Percentiles rank a stretch among this genome's conserved stretches.
Evolutionary conservation across 2,888 invertebrate species (phyloP).

Genomic region (Sinodicranocentrus sp.): DNA sequence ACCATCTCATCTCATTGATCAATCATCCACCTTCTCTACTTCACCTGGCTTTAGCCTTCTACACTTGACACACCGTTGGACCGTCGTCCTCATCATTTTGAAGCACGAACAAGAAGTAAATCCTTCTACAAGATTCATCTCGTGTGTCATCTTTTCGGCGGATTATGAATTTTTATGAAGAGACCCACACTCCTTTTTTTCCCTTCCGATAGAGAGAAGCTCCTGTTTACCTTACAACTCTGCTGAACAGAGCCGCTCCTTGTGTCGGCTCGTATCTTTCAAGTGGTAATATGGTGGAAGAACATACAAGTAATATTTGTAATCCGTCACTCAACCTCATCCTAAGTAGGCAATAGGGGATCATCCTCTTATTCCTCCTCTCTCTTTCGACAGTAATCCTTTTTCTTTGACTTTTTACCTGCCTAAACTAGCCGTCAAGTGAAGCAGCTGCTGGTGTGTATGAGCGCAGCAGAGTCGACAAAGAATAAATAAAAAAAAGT

Average conservation of each 20-base stretch:
- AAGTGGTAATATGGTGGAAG: too few species aligned
- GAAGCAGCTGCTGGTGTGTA: too few species aligned
- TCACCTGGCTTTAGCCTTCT: neutral
- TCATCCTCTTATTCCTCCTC: neutral
- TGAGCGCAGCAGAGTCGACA: too few species aligned
- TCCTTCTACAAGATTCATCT: neutral
- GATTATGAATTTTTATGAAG: neutral
- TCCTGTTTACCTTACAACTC: neutral
- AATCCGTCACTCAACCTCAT: neutral
- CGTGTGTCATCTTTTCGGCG: neutral
- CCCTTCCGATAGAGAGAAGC: neutral
- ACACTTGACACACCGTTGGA: neutral
- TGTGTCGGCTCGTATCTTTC: too few species aligned
- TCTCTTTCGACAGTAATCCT: neutral
- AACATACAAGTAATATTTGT: slow-evolving; percentile 1
- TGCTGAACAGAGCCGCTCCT: neutral
- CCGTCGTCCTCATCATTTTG: neutral
- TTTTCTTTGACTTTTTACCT: neutral
- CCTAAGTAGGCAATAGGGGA: neutral
- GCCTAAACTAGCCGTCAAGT: neutral
- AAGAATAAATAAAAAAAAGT: neutral
- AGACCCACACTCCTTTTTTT: neutral
- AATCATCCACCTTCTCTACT: neutral
- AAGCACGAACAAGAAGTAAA: neutral
- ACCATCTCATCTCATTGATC: neutral